Evolutionary conservation across 2,888 invertebrate species (phyloP), one percentile per base, ranked within the genome.

Genomic region (Ligdia adustata): DNA sequence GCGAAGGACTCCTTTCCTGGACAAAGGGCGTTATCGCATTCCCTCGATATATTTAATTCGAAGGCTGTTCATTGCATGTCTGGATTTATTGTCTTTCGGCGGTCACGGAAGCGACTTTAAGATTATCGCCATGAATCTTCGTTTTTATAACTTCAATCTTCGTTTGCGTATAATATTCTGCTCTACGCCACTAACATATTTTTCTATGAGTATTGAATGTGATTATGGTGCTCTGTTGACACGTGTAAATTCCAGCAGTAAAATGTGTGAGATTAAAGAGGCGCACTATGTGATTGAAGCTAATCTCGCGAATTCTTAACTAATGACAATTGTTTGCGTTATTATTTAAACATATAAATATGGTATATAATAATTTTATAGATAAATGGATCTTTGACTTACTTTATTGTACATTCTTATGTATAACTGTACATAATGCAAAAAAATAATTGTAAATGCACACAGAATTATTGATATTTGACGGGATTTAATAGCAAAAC

Each of bases 1-100:
- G 55, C 69, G 75, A 79, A 82, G 75, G 67, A 72, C 63, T 60
- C 61, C 58, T 57, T 71, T 69, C 68, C 69, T 62, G 74, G 62
- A 72, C 69, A 71, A 70, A 71, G 69, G 60, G 55, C 62, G 39
- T 45, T 55, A 45, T 47, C 48, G 50, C 49, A 48, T 42, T 40
- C 26, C 27, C 28, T 46, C 27, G 41, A 53, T 22, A 43, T 48
- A 14, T 41, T 47, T 41, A 13, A 38, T 37, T 42, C 32, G 42
- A 37, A 16, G 48, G 6, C 37, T 28, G 38, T 48, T 44, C 31
- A 38, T n/a, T 43, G 35, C 37, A 41, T 38, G 37, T 32, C 24
- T 39, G 16, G 42, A 55, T 53, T 51, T 52, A 52, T 49, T 41
- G 38, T 41, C 24, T 50, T 38, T 45, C 20, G 16, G 20, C 41